Conservation (phyloP, 2,797 vertebrate genomes). For the Melanotaenia trifasciata region DNA sequence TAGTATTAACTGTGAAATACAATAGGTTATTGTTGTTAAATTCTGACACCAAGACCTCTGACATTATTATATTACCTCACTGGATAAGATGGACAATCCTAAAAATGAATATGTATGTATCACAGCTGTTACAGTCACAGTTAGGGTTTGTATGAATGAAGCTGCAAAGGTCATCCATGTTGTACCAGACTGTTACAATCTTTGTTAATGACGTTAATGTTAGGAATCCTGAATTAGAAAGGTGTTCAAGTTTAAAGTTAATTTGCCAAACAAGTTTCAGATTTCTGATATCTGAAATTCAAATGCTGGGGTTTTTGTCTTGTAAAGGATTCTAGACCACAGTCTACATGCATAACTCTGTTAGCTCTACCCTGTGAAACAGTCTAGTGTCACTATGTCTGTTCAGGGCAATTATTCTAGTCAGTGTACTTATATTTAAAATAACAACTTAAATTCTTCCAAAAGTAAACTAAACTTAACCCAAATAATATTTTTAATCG, state of each 20-base stretch:
- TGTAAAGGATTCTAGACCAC: not conserved
- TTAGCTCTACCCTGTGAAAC: not conserved
- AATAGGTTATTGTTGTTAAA: not conserved
- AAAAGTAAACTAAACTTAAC: not conserved
- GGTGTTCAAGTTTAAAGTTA: not conserved
- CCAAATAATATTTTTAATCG: not conserved
- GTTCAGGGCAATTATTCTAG: not conserved
- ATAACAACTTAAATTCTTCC: not conserved
- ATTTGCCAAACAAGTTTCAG: not conserved
- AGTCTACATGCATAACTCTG: not conserved
- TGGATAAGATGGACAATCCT: not conserved
- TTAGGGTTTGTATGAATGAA: not conserved
- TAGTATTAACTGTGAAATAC: not conserved
- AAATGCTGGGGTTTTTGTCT: not conserved
- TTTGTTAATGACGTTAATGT: not conserved
- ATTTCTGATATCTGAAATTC: not conserved
- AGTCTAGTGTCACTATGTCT: not conserved
- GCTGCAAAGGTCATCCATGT: not conserved
- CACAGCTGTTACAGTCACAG: not conserved
- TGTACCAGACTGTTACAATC: not conserved
- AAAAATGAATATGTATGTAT: not conserved
- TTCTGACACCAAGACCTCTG: not conserved
- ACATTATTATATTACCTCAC: not conserved
- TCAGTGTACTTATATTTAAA: not conserved
- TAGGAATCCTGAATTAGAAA: not conserved